Base-by-base conservation (phyloP, 2,113 vertebrate genomes). In the Brachionichthys hirsutus region DNA sequence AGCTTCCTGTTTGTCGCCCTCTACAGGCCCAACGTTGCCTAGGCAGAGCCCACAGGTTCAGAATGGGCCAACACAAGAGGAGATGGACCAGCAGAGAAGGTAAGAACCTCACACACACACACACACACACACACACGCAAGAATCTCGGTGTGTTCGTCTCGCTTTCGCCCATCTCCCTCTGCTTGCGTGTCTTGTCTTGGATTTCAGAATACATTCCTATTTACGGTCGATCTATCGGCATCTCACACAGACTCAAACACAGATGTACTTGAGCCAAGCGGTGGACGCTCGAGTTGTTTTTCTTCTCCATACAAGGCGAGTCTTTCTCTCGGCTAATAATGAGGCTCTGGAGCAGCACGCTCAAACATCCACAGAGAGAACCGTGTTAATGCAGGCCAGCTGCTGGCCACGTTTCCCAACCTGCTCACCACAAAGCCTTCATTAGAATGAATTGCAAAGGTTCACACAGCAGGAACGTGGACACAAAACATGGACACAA, bases 41-140 rank as follows among this genome's bases (percentile, higher is more conserved):
- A 92, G 95, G 85, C 96, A 94, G 83, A 91, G 90, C 75, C 92
- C 93, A 77, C 94, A 95, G 91, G 92, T 98, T 76, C 96, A 97
- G 58, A 99, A 98, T 92, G 97, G 97, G 54, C 97, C 95, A 22
- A 92, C 94, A 8, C 92, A 93, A 78, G 97, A 99, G 78, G 97
- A 99, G 74, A 70, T 98, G 88, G 96, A 99, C 77, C 90, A 94
- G 71, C 96, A 98, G 80, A 94, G 94, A 91, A 94, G 95, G 97
- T 98, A 92, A 71, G 46, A 17, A 52, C 13, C 43, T 17, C 17
- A 42, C 12, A 22, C 0, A 34, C 45, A 47, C 3, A 38, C 36
- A 38, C 36, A 38, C 36, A 12, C 36, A 38, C 36, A 12, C 36
- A 38, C 36, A 12, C 36, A 38, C 3, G 3, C 36, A 9, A 30